Percentiles rank a stretch among this genome's conserved stretches.
These are phyloP conservation scores for Octodon degus DNA, from an alignment of 2,113 vertebrate genomes.

Conservation along the genomic window DNA sequence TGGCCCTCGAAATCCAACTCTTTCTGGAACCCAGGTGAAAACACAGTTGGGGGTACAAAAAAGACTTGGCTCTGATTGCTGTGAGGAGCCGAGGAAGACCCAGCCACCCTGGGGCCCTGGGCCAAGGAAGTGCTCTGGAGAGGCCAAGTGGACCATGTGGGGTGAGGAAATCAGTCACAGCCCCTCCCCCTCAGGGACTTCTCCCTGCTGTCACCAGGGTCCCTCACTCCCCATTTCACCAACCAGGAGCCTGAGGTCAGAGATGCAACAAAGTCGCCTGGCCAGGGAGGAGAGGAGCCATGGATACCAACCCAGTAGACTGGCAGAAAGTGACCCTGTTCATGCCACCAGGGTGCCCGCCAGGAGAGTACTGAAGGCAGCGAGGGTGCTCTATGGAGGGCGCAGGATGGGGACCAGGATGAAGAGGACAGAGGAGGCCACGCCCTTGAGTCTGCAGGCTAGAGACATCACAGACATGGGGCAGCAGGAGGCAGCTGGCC, in stretches of 20 bases:
- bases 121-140: not conserved
- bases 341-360: not conserved
- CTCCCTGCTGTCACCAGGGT: not conserved
- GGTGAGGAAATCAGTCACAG: not conserved
- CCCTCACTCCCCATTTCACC: not conserved
- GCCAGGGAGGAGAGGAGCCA: not conserved
- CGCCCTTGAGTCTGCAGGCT: accelerated
- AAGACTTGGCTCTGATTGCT: not conserved
- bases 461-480: accelerated
- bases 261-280: not conserved
- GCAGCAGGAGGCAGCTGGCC: accelerated
- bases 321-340: not conserved
- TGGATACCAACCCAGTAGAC: accelerated
- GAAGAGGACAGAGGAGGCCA: not conserved
- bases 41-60: not conserved
- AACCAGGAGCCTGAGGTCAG: not conserved
- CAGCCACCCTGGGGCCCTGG: accelerated
- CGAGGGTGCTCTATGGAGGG: not conserved
- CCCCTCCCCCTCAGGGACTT: not conserved
- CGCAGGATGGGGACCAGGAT: not conserved
- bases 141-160: not conserved
- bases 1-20: not conserved
- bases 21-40: not conserved
- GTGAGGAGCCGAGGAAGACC: not conserved
- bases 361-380: not conserved